Base-by-base conservation (phyloP, 2,113 vertebrate species). In the Struthio camelus region DNA sequence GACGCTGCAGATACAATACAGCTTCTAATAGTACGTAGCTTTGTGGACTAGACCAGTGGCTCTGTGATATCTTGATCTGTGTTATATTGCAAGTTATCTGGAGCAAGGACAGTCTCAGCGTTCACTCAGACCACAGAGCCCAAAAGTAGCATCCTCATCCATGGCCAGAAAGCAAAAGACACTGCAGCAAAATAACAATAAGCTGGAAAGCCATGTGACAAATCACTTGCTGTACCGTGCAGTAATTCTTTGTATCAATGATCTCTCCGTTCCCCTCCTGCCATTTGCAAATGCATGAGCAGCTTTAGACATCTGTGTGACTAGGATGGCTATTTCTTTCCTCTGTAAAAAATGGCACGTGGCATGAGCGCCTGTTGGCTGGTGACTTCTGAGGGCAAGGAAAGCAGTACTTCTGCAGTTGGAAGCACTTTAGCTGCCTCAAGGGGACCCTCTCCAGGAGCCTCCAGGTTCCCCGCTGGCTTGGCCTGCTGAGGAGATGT, bases 181-280 rank as follows among this genome's bases (percentile, higher is more conserved):
- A 13, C 13, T 13, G 15, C 2, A 75, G 19, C 24, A 79, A 48
- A 44, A 6, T 11, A 58, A 17, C 40, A 85, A 40, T 12, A n/a
- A 81, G 10, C 10, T 81, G n/a, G 71, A 59, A 90, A 87, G 12
- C 8, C 54, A 28, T 76, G 13, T 51, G 32, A 67, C 3, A 58
- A 72, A 81, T 61, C 38, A 11, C 32, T 81, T 7, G 0, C 16
- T 2, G 1, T 30, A 16, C 38, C 22, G 5, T 6, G 3, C 6
- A 72, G 34, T 79, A 44, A 51, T 76, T 69, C 8, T 24, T 10
- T 19, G 1, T 28, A 20, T 59, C 34, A 81, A 24, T 79, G 23
- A 19, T 3, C 13, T 6, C 34, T 77, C 6, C 28, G 70, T 66
- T 69, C 66, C 38, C 70, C 18, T 69, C 11, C 28, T 34, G 54